These are phyloP conservation scores for Lasioglossum morio DNA, from an alignment of 2,888 invertebrate species.

Conservation along the genomic window DNA sequence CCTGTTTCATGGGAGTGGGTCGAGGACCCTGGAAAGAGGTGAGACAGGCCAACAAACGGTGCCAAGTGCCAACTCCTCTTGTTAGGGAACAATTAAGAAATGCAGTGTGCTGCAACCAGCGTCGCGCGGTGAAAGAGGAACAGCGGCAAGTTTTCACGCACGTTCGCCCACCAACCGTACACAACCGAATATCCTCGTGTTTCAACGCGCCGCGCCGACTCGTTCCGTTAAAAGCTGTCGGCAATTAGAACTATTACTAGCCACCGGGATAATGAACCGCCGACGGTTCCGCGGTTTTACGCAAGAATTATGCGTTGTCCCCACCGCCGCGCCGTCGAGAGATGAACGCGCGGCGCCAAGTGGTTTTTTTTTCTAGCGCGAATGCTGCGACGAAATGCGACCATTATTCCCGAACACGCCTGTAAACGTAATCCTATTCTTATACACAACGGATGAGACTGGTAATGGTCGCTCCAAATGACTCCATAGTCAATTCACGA, in stretches of 20 bases:
- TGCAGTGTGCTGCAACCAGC: slow-evolving; percentile 76
- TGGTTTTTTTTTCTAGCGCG: neutral
- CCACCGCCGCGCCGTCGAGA: neutral
- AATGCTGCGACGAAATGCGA: neutral
- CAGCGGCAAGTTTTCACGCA: slow-evolving; percentile 61
- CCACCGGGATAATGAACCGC: slow-evolving; percentile 38
- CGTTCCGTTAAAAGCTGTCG: slow-evolving; percentile 46
- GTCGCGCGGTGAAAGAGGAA: slow-evolving; percentile 49
- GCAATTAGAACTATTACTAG: slow-evolving; percentile 55
- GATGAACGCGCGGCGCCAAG: neutral
- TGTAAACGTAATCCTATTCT: neutral
- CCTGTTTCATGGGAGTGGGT: slow-evolving; percentile 68
- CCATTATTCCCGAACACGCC: neutral
- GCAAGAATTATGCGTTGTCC: slow-evolving; percentile 16
- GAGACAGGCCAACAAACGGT: slow-evolving; percentile 76
- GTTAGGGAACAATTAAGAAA: slow-evolving; percentile 83
- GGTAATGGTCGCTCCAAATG: neutral
- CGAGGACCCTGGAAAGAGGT: slow-evolving; percentile 68
- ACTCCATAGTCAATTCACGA: neutral
- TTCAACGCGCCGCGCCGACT: slow-evolving; percentile 15
- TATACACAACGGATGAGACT: neutral
- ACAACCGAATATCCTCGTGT: neutral
- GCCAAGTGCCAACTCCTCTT: slow-evolving; percentile 81
- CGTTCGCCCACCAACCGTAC: slow-evolving; percentile 41
- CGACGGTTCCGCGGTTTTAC: neutral